Evolutionary conservation across 2,113 vertebrate species (phyloP).

Genomic region (Heterochromis multidens): DNA sequence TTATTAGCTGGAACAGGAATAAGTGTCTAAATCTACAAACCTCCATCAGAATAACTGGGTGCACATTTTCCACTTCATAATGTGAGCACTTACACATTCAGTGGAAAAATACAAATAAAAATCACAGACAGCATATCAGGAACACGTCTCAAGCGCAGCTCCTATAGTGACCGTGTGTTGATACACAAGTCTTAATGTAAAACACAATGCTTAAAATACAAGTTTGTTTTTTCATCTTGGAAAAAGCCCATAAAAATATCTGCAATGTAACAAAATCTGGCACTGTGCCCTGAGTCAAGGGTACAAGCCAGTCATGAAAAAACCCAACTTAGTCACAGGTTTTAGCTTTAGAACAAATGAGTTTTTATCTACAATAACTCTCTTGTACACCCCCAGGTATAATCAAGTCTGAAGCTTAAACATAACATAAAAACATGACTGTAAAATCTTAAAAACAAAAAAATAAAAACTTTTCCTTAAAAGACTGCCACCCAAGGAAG

Average conservation of each 20-base stretch:
- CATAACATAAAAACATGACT: slow-evolving; percentile 44
- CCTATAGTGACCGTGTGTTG: slow-evolving; percentile 24
- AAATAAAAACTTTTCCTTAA: slow-evolving; percentile 36
- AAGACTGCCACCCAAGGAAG: slow-evolving; percentile 48
- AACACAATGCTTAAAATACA: slow-evolving; percentile 53
- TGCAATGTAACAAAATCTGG: slow-evolving; percentile 63
- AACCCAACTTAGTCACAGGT: slow-evolving; percentile 27
- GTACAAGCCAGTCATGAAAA: slow-evolving; percentile 40
- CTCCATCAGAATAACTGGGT: slow-evolving; percentile 1
- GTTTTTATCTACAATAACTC: slow-evolving; percentile 19
- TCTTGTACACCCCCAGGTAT: slow-evolving; percentile 14
- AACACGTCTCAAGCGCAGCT: background rate
- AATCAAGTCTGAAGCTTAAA: slow-evolving; percentile 20
- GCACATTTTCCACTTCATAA: slow-evolving; percentile 60
- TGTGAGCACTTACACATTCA: slow-evolving; percentile 59
- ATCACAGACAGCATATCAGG: background rate
- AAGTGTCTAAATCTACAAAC: background rate
- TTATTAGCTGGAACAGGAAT: background rate
- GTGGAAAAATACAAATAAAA: slow-evolving; percentile 16
- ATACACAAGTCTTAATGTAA: slow-evolving; percentile 43
- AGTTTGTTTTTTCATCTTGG: slow-evolving; percentile 8
- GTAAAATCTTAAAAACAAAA: slow-evolving; percentile 27
- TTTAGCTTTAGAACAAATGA: slow-evolving; percentile 34
- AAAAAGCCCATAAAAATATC: slow-evolving; percentile 59
- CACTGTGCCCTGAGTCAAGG: slow-evolving; percentile 1